Base-by-base conservation (phyloP, 1,140 invertebrate species). In the Andricus grossulariae region DNA sequence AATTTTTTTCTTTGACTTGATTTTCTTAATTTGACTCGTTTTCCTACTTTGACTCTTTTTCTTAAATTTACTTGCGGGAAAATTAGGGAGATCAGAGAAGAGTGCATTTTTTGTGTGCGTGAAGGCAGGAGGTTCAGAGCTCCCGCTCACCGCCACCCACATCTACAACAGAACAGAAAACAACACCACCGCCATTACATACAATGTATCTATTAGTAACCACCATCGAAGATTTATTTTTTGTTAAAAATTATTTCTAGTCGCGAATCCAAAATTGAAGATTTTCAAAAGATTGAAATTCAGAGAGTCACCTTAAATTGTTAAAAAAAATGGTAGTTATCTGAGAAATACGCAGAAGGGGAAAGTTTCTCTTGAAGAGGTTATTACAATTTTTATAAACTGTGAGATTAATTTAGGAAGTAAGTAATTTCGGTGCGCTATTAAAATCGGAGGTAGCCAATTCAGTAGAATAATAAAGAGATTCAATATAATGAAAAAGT, bases 111-210 rank as follows among this genome's bases (percentile, higher is more conserved):
- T 86, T 83, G 71, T 87, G 83, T 88, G 84, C 86, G 83, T 82
- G 83, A 85, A 86, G 89, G 88, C 88, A 90, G 88, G 89, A 90
- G 87, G 87, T 88, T 87, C 85, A 89, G 90, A 91, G 90, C 90
- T 92, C 89, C 90, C 90, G 90, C 90, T 92, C 91, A 92, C 91
- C 91, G 91, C 91, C 91, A 92, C 91, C 90, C 91, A 92, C 91
- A 92, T 92, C 91, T 92, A 92, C 89, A 92, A 92, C 91, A 92
- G 89, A 92, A 91, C 87, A 91, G 90, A 91, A 91, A 91, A 90
- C 90, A 92, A 92, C 90, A 91, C 90, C 91, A 91, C 90, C 90
- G 90, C 89, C 87, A 90, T 92, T 92, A 91, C 90, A 92, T 88
- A 91, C 88, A 92, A 91, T 88, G 86, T 90, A 91, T 90, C 88